These are phyloP conservation scores for Thermophis baileyi DNA, from an alignment of 2,113 vertebrate species.

Conservation along the genomic window DNA sequence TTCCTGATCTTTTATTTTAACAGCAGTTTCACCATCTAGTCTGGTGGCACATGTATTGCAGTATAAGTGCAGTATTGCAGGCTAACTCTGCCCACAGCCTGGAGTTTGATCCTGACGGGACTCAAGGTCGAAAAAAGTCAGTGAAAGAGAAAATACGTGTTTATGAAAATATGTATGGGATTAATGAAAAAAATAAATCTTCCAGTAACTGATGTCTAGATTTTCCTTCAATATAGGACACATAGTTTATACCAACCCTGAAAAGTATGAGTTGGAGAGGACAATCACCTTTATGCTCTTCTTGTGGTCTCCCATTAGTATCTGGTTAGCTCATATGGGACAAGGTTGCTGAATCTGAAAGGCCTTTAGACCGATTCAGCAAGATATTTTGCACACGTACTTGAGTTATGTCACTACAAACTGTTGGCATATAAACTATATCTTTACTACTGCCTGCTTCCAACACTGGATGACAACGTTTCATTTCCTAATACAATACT, in stretches of 20 bases:
- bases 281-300: background rate
- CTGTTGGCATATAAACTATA: background rate
- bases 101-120: background rate
- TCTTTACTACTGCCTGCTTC: background rate
- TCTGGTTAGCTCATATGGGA: background rate
- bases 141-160: background rate
- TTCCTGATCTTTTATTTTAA: background rate
- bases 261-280: background rate
- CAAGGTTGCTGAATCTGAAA: background rate
- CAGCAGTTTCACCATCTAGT: background rate
- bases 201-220: background rate
- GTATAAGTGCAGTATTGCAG: background rate
- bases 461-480: background rate
- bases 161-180: background rate
- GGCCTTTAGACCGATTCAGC: background rate
- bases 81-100: background rate
- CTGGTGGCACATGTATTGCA: background rate
- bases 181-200: background rate
- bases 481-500: background rate
- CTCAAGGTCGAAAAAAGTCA: background rate
- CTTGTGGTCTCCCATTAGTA: background rate
- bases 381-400: background rate
- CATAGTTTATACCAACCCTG: background rate
- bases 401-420: background rate
- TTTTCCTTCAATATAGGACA: background rate